Evolutionary conservation across 2,113 vertebrate species (phyloP), one percentile per base, ranked within the genome.

Genomic region (Furnarius figulus): DNA sequence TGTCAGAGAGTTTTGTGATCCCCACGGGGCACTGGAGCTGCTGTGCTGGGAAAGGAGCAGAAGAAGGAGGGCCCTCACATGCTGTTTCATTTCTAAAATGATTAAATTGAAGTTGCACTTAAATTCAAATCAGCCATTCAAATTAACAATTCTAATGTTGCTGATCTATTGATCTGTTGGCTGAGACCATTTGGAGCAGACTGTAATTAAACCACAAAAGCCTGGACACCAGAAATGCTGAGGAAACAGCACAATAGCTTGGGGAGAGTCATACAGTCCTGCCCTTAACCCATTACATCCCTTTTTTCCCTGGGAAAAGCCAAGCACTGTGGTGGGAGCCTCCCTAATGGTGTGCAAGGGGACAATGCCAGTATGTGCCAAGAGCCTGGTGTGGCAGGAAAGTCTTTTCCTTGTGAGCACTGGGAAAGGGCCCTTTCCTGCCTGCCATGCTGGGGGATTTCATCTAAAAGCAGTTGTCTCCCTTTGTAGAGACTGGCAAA

Each of bases 121-220:
- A 97, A 95, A 97, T 97, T 95, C 97, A 96, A 94, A 97, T 97
- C 96, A 96, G 77, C 93, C 85, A 75, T 94, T 89, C 83, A 78
- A 93, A 97, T 97, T 94, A 97, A 97, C 96, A 97, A 95, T 97
- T 97, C 97, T 94, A 97, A 95, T 97, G 91, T 33, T 91, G 83
- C 92, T 91, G 94, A 95, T 94, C 90, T 96, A 97, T 97, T 92
- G 97, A 97, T 97, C 89, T 94, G 89, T 94, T 96, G 78, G 91
- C 94, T 95, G 61, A 85, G 86, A 91, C 93, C 96, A 70, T 96
- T 97, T 94, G 91, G 83, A 95, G 80, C 70, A 87, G 91, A 65
- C 95, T 94, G 89, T 94, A 96, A 97, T 95, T 97, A 97, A 97
- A 96, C 94, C 96, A 87, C 96, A 95, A 89, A 96, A 94, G 87